Evolutionary conservation across 23 tunicate genomes (phyloP).

Genomic region (Diplosoma virens): DNA sequence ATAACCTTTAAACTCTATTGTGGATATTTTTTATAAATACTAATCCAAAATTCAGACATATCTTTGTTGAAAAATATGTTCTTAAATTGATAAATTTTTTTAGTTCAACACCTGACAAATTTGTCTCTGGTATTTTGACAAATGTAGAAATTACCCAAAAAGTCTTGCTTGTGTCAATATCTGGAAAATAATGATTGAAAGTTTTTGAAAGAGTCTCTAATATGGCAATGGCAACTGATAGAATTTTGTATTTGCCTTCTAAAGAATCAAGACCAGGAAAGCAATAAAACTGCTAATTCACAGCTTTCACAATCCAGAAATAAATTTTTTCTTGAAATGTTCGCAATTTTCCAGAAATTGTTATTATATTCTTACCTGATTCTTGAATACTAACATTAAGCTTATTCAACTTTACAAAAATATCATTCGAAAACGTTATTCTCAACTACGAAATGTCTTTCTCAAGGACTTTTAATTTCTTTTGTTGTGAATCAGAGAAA

Average conservation of each 20-base stretch:
- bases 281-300: background rate
- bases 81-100: background rate
- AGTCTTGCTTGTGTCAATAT: background rate
- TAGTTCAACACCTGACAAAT: too few species aligned
- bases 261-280: background rate
- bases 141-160: background rate
- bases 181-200: background rate
- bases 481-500: background rate
- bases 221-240: background rate
- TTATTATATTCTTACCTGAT: background rate
- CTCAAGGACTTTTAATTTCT: background rate
- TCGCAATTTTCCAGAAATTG: background rate
- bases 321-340: too few species aligned
- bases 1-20: background rate
- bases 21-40: background rate
- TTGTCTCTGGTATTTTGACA: background rate
- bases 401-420: background rate
- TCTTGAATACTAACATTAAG: background rate
- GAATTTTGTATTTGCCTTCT: background rate
- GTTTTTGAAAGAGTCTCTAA: background rate
- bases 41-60: background rate
- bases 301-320: background rate
- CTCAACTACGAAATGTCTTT: background rate
- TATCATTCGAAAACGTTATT: background rate
- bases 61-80: background rate